Evolutionary conservation across 2,113 vertebrate species (phyloP), one percentile per base, ranked within the genome.

Genomic region (Nettapus auritus): DNA sequence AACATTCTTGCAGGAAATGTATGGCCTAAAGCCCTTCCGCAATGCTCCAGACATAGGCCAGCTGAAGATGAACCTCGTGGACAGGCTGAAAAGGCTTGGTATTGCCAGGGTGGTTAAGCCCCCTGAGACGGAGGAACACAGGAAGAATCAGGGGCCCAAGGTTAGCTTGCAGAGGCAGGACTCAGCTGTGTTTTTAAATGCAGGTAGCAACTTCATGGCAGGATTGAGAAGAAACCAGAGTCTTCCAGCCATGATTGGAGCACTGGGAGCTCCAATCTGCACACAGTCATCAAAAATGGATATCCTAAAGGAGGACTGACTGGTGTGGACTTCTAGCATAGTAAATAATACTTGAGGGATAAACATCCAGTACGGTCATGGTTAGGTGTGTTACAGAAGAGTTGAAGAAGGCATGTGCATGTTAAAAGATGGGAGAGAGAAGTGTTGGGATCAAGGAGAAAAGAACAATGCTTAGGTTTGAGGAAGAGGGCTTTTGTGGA

Each of bases 181-280:
- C 60, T 98, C 98, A 0, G 89, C 98, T 90, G 98, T 98, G 21
- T 98, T 99, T 93, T 97, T 99, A 93, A 98, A 98, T 31, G 96
- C 99, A 22, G 94, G 98, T 31, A 98, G 98, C 48, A 99, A 98
- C 82, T 97, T 99, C 64, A 88, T 99, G 97, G 98, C 98, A 26
- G 99, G 99, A 33, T 95, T 99, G 86, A 98, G 99, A 90, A 98
- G 99, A 87, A 99, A 99, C 96, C 99, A 99, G 95, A 99, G 99
- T 94, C 99, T 99, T 77, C 99, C 99, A 0, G 98, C 98, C 55
- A 98, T 99, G 96, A 98, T 99, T 64, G 98, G 98, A 18, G 98
- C 98, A 33, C 96, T 98, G 36, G 97, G 98, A 88, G 96, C 97
- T 76, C 94, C 98, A 5, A 96, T 87, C 89, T 83, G 90, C 87